phyloP scores from a whole-genome alignment of 2,113 vertebrate species.

The Leptosomus discolor region DNA sequence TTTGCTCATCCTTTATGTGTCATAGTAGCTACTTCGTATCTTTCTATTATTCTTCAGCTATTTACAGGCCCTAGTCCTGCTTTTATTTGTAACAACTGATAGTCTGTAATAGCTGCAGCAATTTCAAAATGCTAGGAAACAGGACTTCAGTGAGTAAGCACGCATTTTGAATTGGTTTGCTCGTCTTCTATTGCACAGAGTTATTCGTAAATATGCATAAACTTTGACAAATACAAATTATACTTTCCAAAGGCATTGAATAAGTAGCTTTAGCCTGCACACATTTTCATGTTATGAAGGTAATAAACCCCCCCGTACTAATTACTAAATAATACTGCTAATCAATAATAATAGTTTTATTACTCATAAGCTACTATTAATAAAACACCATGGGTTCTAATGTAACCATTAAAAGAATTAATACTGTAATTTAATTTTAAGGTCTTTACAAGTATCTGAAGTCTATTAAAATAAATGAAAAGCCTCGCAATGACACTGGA shows the following conservation, averaged over 20 bases:
- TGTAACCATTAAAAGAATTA: constrained; percentile 31
- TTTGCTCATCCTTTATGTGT: neutral
- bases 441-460: constrained; percentile 26
- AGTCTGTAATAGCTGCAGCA: neutral
- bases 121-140: neutral
- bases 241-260: neutral
- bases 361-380: constrained; percentile 31
- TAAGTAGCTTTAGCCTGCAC: neutral
- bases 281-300: neutral
- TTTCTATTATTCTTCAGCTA: neutral
- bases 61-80: neutral
- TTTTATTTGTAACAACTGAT: neutral
- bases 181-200: neutral
- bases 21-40: neutral
- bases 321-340: constrained; percentile 37
- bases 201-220: neutral
- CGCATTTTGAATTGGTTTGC: neutral
- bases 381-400: neutral
- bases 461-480: constrained; percentile 61
- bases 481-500: constrained; percentile 14
- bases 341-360: constrained; percentile 54
- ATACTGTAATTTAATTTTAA: constrained; percentile 57
- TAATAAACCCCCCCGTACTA: neutral
- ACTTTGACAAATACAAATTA: neutral
- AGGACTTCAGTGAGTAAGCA: neutral